These are phyloP conservation scores for Streblospio benedicti DNA, from an alignment of 1,140 invertebrate species.

Conservation along the genomic window DNA sequence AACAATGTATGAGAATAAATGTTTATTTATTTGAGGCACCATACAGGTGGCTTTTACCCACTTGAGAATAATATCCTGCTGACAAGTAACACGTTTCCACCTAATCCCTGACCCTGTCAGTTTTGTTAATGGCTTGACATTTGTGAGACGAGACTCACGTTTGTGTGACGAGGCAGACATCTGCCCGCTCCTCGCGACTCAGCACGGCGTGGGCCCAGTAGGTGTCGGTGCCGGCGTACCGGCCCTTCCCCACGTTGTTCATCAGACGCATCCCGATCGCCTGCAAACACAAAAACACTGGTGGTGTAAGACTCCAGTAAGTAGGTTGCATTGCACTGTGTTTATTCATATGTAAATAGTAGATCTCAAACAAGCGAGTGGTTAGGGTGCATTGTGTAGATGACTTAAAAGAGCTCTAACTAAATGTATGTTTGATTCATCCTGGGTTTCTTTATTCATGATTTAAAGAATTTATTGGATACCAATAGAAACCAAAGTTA, in stretches of 20 bases:
- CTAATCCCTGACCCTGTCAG: neutral
- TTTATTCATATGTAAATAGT: no score
- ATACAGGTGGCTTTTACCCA: neutral
- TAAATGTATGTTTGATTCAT: no score
- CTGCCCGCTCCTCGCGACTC: constrained; percentile 35
- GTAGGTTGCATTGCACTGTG: neutral
- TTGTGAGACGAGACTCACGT: constrained; percentile 23
- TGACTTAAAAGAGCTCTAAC: no score
- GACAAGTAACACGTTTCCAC: neutral
- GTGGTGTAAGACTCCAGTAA: neutral
- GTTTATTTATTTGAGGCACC: neutral
- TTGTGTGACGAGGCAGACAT: constrained; percentile 36
- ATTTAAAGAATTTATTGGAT: no score
- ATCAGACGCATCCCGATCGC: constrained; percentile 58
- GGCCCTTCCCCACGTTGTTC: constrained; percentile 30
- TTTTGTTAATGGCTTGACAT: neutral
- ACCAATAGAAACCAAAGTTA: no score
- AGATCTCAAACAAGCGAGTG: no score
- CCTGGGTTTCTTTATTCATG: no score
- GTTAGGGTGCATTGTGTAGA: no score
- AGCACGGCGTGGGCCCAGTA: constrained; percentile 43
- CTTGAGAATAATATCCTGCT: neutral
- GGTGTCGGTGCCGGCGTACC: constrained; percentile 28
- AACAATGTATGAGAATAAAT: no score
- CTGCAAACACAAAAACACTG: constrained; percentile 43